Percentiles rank a stretch among this genome's conserved stretches.
Conservation (phyloP, 30 jellyfish, hydroid and myxozoan genomes). For the Turritopsis dohrnii region DNA sequence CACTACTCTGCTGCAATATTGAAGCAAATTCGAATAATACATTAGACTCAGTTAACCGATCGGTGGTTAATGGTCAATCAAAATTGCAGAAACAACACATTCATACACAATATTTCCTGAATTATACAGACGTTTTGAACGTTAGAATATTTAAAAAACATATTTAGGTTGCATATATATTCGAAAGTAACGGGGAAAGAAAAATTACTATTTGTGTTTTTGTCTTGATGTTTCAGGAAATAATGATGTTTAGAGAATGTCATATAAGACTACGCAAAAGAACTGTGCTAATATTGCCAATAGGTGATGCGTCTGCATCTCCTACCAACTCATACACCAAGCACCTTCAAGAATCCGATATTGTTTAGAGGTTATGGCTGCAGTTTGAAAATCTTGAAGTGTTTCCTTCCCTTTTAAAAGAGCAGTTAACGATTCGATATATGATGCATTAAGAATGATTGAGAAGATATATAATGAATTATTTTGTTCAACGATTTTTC, state of each 20-base stretch:
- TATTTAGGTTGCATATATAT: too few species aligned
- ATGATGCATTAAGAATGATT: not conserved
- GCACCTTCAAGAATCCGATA: not conserved
- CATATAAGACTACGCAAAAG: not conserved
- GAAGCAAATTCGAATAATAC: not conserved
- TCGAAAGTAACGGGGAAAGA: not conserved
- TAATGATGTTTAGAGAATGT: not conserved
- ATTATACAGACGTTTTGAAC: not conserved
- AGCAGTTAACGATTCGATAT: not conserved
- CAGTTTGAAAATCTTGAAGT: not conserved
- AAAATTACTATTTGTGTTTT: not conserved
- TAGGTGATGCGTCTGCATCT: too few species aligned
- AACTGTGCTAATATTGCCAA: not conserved
- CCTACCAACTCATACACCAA: not conserved
- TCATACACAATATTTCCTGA: not conserved
- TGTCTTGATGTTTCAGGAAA: not conserved
- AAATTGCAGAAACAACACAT: not conserved
- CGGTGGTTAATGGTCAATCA: too few species aligned
- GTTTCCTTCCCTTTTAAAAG: not conserved
- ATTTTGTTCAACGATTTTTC: not conserved
- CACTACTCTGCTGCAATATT: not conserved
- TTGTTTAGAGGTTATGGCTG: not conserved
- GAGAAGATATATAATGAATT: not conserved
- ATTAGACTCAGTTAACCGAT: not conserved
- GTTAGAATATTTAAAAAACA: not conserved